Conservation (phyloP, 2,888 invertebrate genomes). For the Mythimna ferrago region DNA sequence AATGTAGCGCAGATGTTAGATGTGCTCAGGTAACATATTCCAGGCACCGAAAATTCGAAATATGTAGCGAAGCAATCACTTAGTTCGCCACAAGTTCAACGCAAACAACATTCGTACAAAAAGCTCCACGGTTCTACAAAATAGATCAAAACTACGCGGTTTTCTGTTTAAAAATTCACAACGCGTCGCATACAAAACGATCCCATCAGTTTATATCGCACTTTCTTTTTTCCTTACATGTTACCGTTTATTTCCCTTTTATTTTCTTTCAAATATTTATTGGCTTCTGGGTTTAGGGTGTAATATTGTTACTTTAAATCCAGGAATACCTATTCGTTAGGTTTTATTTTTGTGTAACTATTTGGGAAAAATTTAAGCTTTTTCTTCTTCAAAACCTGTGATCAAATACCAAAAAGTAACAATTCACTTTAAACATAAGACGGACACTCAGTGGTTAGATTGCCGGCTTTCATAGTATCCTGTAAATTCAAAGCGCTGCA, state of each 20-base stretch:
- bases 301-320: slow-evolving; percentile 28
- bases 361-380: background rate
- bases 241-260: slow-evolving; percentile 55
- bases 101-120: slow-evolving; percentile 56
- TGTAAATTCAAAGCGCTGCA: slow-evolving; percentile 25
- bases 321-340: background rate
- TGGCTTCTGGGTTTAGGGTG: slow-evolving; percentile 14
- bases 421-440: background rate
- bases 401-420: background rate
- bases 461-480: slow-evolving; percentile 22
- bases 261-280: slow-evolving; percentile 61
- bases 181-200: slow-evolving; percentile 65
- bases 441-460: slow-evolving; percentile 15
- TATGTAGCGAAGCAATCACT: slow-evolving; percentile 62
- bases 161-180: slow-evolving; percentile 64
- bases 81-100: slow-evolving; percentile 57
- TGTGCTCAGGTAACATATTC: slow-evolving; percentile 41
- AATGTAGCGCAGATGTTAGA: slow-evolving; percentile 31
- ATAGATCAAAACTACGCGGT: slow-evolving; percentile 63
- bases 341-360: background rate
- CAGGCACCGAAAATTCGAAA: slow-evolving; percentile 39
- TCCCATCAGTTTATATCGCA: slow-evolving; percentile 68
- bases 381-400: background rate
- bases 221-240: slow-evolving; percentile 59
- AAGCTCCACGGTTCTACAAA: slow-evolving; percentile 46